Base-by-base conservation (phyloP, 2,113 vertebrate species). In the Urocitellus parryii region DNA sequence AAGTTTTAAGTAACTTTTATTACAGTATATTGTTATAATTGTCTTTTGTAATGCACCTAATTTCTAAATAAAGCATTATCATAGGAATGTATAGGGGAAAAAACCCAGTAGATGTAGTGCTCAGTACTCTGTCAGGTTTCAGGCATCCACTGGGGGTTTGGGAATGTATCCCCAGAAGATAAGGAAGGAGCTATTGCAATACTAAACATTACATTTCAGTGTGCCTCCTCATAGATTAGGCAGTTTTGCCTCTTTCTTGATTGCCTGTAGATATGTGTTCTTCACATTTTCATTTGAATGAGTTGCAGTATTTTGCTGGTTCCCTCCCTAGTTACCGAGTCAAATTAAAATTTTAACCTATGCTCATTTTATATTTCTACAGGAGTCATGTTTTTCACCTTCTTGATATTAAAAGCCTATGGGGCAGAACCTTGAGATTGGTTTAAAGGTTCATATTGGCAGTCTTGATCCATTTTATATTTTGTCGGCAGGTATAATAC, bases 301-400 rank as follows among this genome's bases (percentile, higher is more conserved):
- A 51, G 51, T 84, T 92, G 67, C 34, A 77, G 0, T 58, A 88
- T 84, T n/a, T 96, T 72, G 22, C 37, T 48, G 83, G 37, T 86
- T 77, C 42, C 17, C 24, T 77, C 67, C 65, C 72, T 92, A 73
- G 83, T 39, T 70, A 89, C 53, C 51, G 53, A 88, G 61, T 85
- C 74, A 78, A 83, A 51, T 58, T 88, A 67, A 67, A 76, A 68
- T 91, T 93, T 89, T 73, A 56, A 88, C 84, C 78, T 37, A 56
- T 48, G 25, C 80, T 88, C 42, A 48, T 94, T 68, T 82, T n/a
- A 3, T 39, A 65, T 89, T 81, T 86, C 51, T 93, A 5, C 32
- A 53, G n/a, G 12, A 68, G 34, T 67, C n/a, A 37, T 42, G 22
- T 48, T 73, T 84, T 90, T 51, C 45, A 88, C 25, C 14, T 61